phyloP scores from a whole-genome alignment of 2,113 vertebrate genomes.

The Gymnorhina tibicen region DNA sequence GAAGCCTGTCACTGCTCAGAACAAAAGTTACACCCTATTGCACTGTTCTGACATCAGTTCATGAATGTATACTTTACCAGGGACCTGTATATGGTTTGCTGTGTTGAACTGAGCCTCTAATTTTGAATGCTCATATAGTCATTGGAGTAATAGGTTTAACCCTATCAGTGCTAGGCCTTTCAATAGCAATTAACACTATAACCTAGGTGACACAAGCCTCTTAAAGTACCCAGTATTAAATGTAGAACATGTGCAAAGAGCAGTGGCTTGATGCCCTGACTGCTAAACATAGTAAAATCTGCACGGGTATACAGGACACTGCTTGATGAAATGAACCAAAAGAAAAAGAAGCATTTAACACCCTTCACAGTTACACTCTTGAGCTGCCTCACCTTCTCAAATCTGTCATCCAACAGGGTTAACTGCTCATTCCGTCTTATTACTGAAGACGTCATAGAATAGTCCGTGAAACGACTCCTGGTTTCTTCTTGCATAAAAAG shows the following conservation, averaged over 20 bases:
- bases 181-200: not conserved
- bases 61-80: not conserved
- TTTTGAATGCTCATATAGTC: not conserved
- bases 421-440: constrained; percentile 94
- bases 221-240: not conserved
- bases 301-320: not conserved
- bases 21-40: not conserved
- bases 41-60: not conserved
- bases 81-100: not conserved
- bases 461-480: constrained; percentile 92
- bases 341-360: not conserved
- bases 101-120: not conserved
- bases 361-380: not conserved
- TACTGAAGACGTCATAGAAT: constrained; percentile 92
- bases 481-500: constrained; percentile 92
- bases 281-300: not conserved
- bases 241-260: rapidly evolving
- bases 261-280: not conserved
- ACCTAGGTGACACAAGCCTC: not conserved
- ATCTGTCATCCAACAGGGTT: constrained; percentile 90
- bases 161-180: not conserved
- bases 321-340: not conserved
- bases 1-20: not conserved
- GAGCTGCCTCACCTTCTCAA: constrained; percentile 84
- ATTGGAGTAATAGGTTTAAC: not conserved